These are phyloP conservation scores for Denticeps clupeoides DNA, from an alignment of 2,797 vertebrate genomes.

Conservation along the genomic window DNA sequence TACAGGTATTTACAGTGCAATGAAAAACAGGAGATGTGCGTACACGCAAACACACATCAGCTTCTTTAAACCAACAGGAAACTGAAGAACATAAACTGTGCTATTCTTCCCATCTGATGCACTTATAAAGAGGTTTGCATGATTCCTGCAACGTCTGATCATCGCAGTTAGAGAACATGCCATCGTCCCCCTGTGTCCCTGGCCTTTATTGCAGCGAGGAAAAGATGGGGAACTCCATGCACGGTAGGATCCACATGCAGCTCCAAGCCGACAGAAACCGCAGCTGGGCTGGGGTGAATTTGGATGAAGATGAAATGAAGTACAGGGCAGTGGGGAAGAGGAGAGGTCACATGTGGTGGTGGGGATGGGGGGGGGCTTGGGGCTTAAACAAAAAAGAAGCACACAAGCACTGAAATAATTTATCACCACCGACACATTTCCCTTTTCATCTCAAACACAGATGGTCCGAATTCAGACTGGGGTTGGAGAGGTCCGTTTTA, in stretches of 20 bases:
- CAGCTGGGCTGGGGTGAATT: not conserved
- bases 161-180: no score
- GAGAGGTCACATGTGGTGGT: not conserved
- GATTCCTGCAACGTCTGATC: no score
- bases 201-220: no score
- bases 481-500: constrained; percentile 32
- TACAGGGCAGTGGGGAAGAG: not conserved
- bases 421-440: constrained; percentile 44
- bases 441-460: constrained; percentile 48
- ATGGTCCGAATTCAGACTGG: constrained; percentile 43
- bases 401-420: constrained; percentile 54
- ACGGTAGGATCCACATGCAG: no score
- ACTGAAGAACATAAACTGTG: no score
- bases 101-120: no score
- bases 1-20: constrained; percentile 10
- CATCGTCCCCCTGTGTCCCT: no score
- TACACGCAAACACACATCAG: no score
- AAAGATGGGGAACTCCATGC: no score
- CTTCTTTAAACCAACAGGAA: no score
- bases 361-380: not conserved
- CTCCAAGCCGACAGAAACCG: no score
- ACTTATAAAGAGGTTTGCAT: no score
- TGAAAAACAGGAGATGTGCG: not conserved
- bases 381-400: constrained; percentile 22
- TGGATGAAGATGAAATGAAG: constrained; percentile 1